A percentile compares a stretch with the other conserved stretches of the same genome.
These are phyloP conservation scores for Drosophila cardini DNA, from an alignment of 1,140 invertebrate species.

Conservation along the genomic window DNA sequence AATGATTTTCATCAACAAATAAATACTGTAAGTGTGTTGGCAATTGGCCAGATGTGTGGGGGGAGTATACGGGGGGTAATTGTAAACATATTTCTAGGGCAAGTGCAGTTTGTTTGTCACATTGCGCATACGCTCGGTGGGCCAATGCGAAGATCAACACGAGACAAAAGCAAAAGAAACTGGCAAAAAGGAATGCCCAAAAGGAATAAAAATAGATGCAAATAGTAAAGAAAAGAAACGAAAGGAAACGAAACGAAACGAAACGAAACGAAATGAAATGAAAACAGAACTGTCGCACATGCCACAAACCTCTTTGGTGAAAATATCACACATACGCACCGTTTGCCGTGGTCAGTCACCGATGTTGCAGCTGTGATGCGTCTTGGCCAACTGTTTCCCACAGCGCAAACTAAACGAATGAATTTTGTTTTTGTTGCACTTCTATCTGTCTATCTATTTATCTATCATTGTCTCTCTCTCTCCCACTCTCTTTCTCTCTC, in stretches of 20 bases:
- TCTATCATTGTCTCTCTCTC: constrained; percentile 11
- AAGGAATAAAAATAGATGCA: constrained; percentile 3
- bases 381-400: constrained; percentile 75
- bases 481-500: background rate
- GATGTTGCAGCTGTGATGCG: constrained; percentile 46
- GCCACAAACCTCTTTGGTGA: constrained; percentile 26
- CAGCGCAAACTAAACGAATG: constrained; percentile 59
- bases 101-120: constrained; percentile 22
- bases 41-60: constrained; percentile 14
- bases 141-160: constrained; percentile 5
- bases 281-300: constrained; percentile 24
- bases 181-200: background rate
- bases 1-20: constrained; percentile 41
- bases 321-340: constrained; percentile 48
- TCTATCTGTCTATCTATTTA: constrained; percentile 25
- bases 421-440: constrained; percentile 56
- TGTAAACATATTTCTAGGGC: constrained; percentile 36
- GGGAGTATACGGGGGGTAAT: too few species aligned
- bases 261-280: background rate
- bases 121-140: constrained; percentile 26
- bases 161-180: background rate
- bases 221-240: background rate
- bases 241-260: background rate
- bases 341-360: constrained; percentile 34
- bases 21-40: constrained; percentile 30